A percentile compares a stretch with the other conserved stretches of the same genome.
Conservation (phyloP, 2,113 vertebrate species). For the Corythaeola cristata region DNA sequence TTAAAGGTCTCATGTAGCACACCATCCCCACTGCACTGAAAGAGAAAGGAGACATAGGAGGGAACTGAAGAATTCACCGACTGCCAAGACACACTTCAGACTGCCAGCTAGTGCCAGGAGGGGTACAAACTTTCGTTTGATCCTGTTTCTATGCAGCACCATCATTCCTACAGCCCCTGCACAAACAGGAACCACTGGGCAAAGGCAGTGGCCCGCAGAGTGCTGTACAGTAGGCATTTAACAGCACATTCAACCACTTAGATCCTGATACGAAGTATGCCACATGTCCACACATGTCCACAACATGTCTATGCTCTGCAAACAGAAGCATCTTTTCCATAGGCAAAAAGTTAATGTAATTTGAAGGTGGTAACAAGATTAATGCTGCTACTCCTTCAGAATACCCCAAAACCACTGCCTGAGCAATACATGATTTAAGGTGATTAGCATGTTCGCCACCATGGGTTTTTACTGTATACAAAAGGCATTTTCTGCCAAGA, state of each 20-base stretch:
- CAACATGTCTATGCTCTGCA: neutral
- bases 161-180: neutral
- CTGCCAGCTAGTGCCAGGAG: neutral
- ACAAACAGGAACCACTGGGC: neutral
- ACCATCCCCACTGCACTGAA: neutral
- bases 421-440: neutral
- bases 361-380: neutral
- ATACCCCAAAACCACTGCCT: neutral
- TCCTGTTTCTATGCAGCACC: neutral
- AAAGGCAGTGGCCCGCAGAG: neutral
- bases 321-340: neutral
- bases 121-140: neutral
- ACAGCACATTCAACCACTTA: neutral
- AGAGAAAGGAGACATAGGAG: neutral
- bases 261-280: neutral
- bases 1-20: fast-evolving
- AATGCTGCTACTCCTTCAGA: neutral
- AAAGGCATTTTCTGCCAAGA: neutral
- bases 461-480: neutral
- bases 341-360: neutral
- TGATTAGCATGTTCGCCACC: neutral
- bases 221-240: fast-evolving
- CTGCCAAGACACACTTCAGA: neutral
- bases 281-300: neutral
- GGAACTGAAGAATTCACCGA: neutral